Base-by-base conservation (phyloP, 1,140 invertebrate genomes). In the Idris sp. region DNA sequence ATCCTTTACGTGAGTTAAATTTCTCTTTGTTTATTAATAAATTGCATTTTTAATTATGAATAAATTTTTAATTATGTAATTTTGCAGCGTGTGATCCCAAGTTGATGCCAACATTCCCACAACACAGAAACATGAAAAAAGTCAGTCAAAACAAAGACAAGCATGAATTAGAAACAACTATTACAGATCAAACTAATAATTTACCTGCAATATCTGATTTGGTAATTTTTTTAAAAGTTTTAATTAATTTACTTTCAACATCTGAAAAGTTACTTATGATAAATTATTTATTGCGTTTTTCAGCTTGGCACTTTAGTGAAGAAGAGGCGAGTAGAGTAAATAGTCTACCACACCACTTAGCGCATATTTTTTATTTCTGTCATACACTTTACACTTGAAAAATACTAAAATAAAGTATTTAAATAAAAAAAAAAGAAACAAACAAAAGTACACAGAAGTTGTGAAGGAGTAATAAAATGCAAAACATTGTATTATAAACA, bases 101-200 rank as follows among this genome's bases (percentile, higher is more conserved):
- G 78, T 88, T 98, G 79, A 98, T 98, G 97, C 97, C 97, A 18
- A 97, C 96, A 76, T 98, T 98, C 84, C 97, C 97, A 0, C 96
- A 98, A 84, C 96, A 98, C 84, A 91, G 97, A 75, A 97, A 98
- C 83, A 91, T 95, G 88, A 95, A 92, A 80, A 90, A 90, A 40
- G 53, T 80, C 49, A 85, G 78, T 40, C 74, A 62, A 36, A 68
- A 89, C 77, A 84, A 89, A 82, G 86, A 90, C 84, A 72, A 83
- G 19, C 87, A 88, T 51, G 83, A 91, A 46, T 58, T 78, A 30
- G 91, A 92, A 76, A 87, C 89, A n/a, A 87, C 88, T 19, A 88
- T 90, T 26, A 90, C 90, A 46, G 92, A 93, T 77, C 91, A 92
- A 78, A 92, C 91, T 0, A 93, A 89, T 83, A 92, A 91, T 83